Conservation (phyloP, 2,888 invertebrate genomes). For the Lycia hirtaria region DNA sequence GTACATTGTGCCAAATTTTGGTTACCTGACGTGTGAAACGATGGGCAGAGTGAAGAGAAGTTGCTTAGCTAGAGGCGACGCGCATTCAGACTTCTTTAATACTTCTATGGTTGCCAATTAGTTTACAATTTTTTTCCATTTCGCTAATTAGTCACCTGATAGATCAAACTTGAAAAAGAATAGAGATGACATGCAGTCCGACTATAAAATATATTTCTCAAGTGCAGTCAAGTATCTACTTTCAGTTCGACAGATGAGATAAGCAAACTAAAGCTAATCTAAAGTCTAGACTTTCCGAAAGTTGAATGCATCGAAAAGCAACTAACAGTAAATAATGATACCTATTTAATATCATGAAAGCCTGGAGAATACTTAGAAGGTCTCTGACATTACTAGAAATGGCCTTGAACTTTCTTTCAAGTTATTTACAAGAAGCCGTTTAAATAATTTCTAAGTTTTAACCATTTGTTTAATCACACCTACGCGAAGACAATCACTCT, state of each 20-base stretch:
- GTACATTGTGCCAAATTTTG: no score
- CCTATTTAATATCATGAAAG: constrained; percentile 1
- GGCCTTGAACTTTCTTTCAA: constrained; percentile 11
- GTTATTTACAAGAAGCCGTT: constrained; percentile 7
- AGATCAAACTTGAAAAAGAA: no score
- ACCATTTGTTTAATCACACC: constrained; percentile 4
- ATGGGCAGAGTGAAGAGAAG: no score
- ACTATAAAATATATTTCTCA: no score
- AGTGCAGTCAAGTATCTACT: no score
- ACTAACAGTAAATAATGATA: not conserved
- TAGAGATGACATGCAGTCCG: no score
- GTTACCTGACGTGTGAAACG: no score
- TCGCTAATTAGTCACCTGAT: no score
- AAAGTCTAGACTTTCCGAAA: not conserved
- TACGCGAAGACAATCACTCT: constrained; percentile 1
- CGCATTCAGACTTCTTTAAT: no score
- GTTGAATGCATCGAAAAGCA: not conserved
- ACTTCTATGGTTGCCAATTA: no score
- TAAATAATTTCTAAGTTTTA: constrained; percentile 7
- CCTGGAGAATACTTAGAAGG: not conserved
- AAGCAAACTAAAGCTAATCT: not conserved
- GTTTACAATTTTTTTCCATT: no score
- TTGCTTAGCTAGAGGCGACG: no score
- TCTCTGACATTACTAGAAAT: constrained; percentile 5
- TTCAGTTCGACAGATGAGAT: not conserved